Conservation (phyloP, 1,140 invertebrate genomes). For the Zaprionus taronus region DNA sequence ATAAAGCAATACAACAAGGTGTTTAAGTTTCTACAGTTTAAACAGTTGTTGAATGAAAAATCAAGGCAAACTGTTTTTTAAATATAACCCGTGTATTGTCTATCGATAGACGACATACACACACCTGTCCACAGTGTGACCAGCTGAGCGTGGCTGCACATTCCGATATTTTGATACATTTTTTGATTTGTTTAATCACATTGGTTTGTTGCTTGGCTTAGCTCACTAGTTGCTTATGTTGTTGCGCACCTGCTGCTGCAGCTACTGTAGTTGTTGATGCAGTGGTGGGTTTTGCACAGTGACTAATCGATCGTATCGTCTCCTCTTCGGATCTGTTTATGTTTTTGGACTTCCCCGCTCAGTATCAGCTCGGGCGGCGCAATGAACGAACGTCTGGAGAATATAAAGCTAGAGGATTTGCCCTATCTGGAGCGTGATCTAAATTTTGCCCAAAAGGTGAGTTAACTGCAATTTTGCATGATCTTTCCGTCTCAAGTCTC, state of each 20-base stretch:
- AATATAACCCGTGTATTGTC: not conserved
- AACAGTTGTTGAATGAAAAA: slow-evolving; percentile 7
- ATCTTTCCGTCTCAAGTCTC: not conserved
- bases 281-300: not conserved
- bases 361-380: not conserved
- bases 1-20: not conserved
- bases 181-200: not conserved
- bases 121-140: not conserved
- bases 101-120: slow-evolving; percentile 13
- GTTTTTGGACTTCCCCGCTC: slow-evolving; percentile 42
- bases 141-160: slow-evolving; percentile 4
- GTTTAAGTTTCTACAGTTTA: not conserved
- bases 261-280: not conserved
- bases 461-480: not conserved
- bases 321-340: slow-evolving; percentile 2
- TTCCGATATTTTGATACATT: not conserved
- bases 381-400: slow-evolving; percentile 45
- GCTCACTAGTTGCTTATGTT: not conserved
- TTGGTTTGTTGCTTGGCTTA: not conserved
- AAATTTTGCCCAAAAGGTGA: slow-evolving; percentile 64
- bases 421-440: slow-evolving; percentile 71
- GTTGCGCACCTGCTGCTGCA: not conserved
- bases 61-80: slow-evolving; percentile 28
- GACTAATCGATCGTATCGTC: not conserved
- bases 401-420: slow-evolving; percentile 62